Evolutionary conservation across 2,888 invertebrate genomes (phyloP), one percentile per base, ranked within the genome.

Genomic region (Sphaerophoria taeniata): DNA sequence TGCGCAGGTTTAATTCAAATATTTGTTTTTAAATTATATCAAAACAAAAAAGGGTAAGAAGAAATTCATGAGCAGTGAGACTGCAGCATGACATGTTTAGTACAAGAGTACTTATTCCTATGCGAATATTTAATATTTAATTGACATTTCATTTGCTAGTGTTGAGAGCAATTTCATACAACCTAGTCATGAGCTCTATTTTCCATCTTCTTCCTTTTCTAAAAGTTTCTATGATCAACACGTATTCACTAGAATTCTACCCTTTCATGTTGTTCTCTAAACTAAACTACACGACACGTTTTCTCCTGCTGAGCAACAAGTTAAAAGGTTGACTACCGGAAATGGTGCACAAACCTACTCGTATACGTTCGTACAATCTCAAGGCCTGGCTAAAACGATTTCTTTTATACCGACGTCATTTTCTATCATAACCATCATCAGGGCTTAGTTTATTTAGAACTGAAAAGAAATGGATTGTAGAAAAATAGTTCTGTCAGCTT

Each of bases 251-350:
- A 58, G 16, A 58, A 39, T 5, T 36, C 16, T 14, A 2, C 12
- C 36, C 33, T 34, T 58, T 58, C 36, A 16, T 34, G 14, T 39
- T 9, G 58, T 4, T 14, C 34, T 4, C 14, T 6, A 2, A 14
- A 49, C 2, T 11, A 12, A 31, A 60, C 33, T 47, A 58, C 45
- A 75, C 51, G 47, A 69, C 60, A 77, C 39, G 72, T 73, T 69
- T 58, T 69, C 34, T 58, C 63, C 34, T 77, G 60, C n/a, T 75
- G 69, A 79, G 72, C 84, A 84, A 84, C 84, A 84, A 84, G 83
- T 83, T 78, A 71, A 79, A 83, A 74, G 60, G 84, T 79, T 79
- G 75, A 74, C 75, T 84, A 67, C 67, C 67, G 74, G 84, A 84
- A 83, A 78, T 78, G 73, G 74, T 83, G 74, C 74, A 70, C 65